phyloP scores from a whole-genome alignment of 2,113 vertebrate species.

The Sapajus apella region DNA sequence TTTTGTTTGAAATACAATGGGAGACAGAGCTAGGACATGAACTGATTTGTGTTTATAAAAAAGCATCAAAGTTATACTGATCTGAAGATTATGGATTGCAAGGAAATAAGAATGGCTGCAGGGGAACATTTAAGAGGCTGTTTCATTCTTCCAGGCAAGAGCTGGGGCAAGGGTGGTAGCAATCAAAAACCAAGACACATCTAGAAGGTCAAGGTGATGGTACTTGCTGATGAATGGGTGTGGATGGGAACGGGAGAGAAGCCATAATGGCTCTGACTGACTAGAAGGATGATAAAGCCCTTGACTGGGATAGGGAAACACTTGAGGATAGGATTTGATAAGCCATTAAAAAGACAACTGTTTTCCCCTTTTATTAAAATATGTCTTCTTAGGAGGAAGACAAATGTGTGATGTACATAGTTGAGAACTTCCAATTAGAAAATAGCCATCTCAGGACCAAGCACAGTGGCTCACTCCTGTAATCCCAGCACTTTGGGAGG shows the following conservation, averaged over 20 bases:
- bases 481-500: too few relatives aligned
- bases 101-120: background rate
- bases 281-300: background rate
- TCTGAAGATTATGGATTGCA: background rate
- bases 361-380: constrained; percentile 35
- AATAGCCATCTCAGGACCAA: background rate
- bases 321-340: constrained; percentile 34
- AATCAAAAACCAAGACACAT: background rate
- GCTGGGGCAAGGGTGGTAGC: background rate
- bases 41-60: constrained; percentile 11
- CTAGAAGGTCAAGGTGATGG: background rate
- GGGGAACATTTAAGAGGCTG: background rate
- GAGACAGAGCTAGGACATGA: background rate
- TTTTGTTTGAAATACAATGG: constrained; percentile 9
- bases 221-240: background rate
- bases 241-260: background rate
- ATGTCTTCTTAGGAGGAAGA: constrained; percentile 11
- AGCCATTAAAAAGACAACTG: constrained; percentile 8
- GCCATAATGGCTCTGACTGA: background rate
- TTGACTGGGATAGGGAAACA: background rate
- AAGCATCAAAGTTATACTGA: background rate
- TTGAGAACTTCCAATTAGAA: constrained; percentile 39
- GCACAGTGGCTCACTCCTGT: too few relatives aligned
- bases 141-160: constrained; percentile 6
- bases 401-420: background rate